A percentile compares a stretch with the other conserved stretches of the same genome.
These are phyloP conservation scores for Ashinkailepas kermadecensis DNA, from an alignment of 2,888 invertebrate species.

Conservation along the genomic window DNA sequence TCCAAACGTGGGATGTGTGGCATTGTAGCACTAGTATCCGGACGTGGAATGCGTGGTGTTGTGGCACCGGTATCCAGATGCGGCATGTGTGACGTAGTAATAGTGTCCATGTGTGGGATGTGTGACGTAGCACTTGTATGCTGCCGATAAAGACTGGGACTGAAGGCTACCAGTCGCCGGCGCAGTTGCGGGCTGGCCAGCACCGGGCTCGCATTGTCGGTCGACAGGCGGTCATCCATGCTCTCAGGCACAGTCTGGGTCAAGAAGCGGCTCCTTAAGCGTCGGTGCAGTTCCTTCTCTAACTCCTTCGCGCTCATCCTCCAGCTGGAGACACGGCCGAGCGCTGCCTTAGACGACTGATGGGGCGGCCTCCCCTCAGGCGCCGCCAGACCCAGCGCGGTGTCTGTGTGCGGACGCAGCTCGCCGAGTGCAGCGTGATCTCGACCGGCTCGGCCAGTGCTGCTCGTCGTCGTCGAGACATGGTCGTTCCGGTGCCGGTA, in stretches of 20 bases:
- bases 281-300: neutral
- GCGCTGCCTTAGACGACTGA: neutral
- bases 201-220: neutral
- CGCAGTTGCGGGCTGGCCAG: neutral
- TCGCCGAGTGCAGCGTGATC: no score
- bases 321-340: neutral
- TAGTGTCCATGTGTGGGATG: no score
- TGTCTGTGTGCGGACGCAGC: no score
- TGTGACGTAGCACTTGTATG: no score
- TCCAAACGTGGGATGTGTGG: no score
- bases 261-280: constrained; percentile 8
- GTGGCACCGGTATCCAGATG: no score
- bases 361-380: neutral
- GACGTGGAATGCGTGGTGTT: no score
- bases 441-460: no score
- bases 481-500: no score
- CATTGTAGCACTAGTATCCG: no score
- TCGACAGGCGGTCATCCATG: neutral
- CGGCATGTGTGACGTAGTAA: no score
- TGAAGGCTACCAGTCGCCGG: neutral
- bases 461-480: no score
- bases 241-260: constrained; percentile 8
- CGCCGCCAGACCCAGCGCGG: neutral
- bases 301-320: neutral
- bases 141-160: neutral